Conservation (phyloP, 2,888 invertebrate species). For the Dorcus hopei region DNA sequence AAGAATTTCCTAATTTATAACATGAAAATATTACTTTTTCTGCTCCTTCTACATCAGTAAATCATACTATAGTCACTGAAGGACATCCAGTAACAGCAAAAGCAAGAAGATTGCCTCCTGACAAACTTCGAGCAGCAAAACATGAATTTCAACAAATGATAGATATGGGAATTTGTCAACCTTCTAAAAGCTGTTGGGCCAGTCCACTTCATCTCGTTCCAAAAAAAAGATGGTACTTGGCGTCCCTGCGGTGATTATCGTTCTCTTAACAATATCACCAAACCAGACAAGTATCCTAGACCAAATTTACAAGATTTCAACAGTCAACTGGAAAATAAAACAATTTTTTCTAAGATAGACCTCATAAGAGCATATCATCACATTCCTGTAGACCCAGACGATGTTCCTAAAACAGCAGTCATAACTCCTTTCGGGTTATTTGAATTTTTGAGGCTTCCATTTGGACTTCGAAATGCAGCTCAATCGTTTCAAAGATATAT, state of each 20-base stretch:
- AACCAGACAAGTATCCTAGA: conserved; percentile 24
- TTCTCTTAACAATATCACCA: conserved; percentile 22
- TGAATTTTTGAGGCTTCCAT: conserved; percentile 18
- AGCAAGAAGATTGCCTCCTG: too few relatives aligned
- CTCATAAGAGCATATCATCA: conserved; percentile 42
- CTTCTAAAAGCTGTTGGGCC: conserved; percentile 31
- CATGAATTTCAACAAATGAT: not conserved
- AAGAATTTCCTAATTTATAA: too few relatives aligned
- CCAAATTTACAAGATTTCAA: too few relatives aligned
- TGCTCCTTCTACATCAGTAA: too few relatives aligned
- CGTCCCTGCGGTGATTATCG: conserved; percentile 30
- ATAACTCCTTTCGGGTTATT: conserved; percentile 30
- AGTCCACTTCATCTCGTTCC: conserved; percentile 31
- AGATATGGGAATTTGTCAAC: too few relatives aligned
- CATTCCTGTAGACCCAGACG: conserved; percentile 36
- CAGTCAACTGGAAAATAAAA: conserved; percentile 6
- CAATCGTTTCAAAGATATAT: too few relatives aligned
- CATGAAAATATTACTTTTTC: too few relatives aligned
- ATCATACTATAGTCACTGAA: too few relatives aligned
- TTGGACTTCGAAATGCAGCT: too few relatives aligned
- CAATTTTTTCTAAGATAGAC: conserved; percentile 28
- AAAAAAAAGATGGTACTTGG: conserved; percentile 26
- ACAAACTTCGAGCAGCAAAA: too few relatives aligned
- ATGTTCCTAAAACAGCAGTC: conserved; percentile 35
- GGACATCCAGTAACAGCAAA: too few relatives aligned